Percentiles rank a stretch among this genome's conserved stretches.
Evolutionary conservation across 2,113 vertebrate species (phyloP).

Genomic region (Calidris pugnax): DNA sequence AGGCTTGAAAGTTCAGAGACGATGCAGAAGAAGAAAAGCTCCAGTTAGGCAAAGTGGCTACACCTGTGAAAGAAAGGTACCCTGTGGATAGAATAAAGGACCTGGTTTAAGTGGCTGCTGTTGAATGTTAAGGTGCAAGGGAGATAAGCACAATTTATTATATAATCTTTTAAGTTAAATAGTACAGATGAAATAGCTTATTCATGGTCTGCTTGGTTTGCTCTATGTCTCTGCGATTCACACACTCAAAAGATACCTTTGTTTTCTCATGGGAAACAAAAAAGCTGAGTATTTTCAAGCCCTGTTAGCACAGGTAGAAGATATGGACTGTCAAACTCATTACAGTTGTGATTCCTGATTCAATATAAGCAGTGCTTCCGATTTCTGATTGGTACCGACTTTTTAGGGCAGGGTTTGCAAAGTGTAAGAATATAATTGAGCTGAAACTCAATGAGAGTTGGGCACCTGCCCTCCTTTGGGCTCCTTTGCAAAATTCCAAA

Average conservation of each 20-base stretch:
- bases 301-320: background rate
- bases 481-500: background rate
- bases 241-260: background rate
- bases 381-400: background rate
- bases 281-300: background rate
- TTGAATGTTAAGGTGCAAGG: background rate
- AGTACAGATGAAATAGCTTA: background rate
- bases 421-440: background rate
- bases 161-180: background rate
- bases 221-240: background rate
- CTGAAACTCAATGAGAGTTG: background rate
- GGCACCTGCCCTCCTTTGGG: background rate
- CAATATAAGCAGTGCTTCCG: background rate
- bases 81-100: background rate
- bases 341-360: background rate
- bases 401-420: background rate
- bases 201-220: background rate
- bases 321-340: background rate
- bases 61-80: conserved; percentile 54
- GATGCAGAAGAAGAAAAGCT: conserved; percentile 41
- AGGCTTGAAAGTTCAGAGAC: conserved; percentile 58
- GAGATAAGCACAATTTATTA: background rate
- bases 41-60: background rate
- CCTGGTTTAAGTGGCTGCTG: background rate
- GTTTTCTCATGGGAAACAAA: background rate